Evolutionary conservation across 2,797 vertebrate genomes (phyloP), one percentile per base, ranked within the genome.

Genomic region (Strix occidentalis): DNA sequence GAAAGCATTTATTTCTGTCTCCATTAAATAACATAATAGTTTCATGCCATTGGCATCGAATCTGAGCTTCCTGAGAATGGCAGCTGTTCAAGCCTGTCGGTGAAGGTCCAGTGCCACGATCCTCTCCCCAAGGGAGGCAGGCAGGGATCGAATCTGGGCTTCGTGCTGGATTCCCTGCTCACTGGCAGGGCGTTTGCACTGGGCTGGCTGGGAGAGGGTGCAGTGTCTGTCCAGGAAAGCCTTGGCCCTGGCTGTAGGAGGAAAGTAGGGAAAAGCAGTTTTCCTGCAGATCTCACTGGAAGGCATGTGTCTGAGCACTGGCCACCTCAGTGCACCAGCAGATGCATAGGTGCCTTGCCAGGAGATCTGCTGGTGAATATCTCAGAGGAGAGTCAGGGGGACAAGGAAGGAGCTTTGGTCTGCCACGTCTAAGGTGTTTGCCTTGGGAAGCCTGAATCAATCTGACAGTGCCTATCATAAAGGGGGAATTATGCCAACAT

Each of bases 191-290:
- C 3, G 13, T 43, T 61, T 80, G 76, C 39, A 20, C 50, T 4
- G 17, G 31, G 51, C 82, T 43, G 77, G 19, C 83, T 91, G 78
- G 70, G 68, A 11, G 54, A 85, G 74, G 68, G 51, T 87, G 65
- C 65, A 51, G 68, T 24, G 31, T 46, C 65, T 88, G 15, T 29
- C 58, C 3, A 20, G 83, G 48, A 87, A 81, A 78, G 45, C 50
- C 87, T 84, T 80, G 79, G 60, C 68, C 75, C 35, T 83, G 80
- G 7, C 56, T 90, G 26, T 81, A 25, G 50, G 20, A 76, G 81
- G 37, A 84, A 79, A 21, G n/a, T 76, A 29, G 26, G 54, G 24
- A 82, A 90, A 87, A 89, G 25, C 78, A 80, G 46, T 53, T 87
- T 72, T 54, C 33, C 31, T 77, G 70, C 48, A 77, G 60, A 29